Evolutionary conservation across 2,888 invertebrate species (phyloP).

Genomic region (Drosophila mercatorum): DNA sequence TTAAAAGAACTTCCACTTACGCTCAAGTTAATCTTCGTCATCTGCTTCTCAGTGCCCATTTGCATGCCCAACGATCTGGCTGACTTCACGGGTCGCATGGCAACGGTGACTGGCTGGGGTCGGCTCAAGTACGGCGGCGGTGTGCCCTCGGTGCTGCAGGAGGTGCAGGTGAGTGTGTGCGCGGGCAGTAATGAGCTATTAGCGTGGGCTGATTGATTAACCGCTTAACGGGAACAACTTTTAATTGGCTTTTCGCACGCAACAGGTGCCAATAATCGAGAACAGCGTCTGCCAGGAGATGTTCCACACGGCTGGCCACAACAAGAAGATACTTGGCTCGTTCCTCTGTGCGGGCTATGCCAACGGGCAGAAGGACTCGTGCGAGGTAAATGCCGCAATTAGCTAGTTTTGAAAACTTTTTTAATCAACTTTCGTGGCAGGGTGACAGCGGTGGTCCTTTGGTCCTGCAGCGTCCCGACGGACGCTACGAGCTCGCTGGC

Average conservation of each 20-base stretch:
- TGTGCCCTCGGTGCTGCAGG: constrained; percentile 94
- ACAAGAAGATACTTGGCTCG: constrained; percentile 93
- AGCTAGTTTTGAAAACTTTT: constrained; percentile 5
- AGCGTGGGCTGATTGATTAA: constrained; percentile 8
- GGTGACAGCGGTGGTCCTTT: constrained; percentile 97
- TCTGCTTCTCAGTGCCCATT: constrained; percentile 89
- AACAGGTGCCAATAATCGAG: constrained; percentile 93
- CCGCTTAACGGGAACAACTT: constrained; percentile 18
- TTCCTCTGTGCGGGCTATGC: constrained; percentile 97
- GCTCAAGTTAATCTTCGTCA: background rate
- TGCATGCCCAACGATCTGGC: constrained; percentile 93
- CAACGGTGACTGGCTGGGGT: constrained; percentile 97
- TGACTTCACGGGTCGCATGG: constrained; percentile 94
- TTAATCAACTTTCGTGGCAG: constrained; percentile 84
- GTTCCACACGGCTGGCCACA: constrained; percentile 95
- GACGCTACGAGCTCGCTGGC: constrained; percentile 94
- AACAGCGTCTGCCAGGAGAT: constrained; percentile 96
- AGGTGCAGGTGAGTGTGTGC: constrained; percentile 88
- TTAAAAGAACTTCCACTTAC: background rate
- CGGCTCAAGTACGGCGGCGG: constrained; percentile 95
- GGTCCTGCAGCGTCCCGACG: constrained; percentile 92
- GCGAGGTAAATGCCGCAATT: constrained; percentile 88
- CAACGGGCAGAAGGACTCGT: constrained; percentile 95
- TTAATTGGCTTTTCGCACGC: constrained; percentile 33
- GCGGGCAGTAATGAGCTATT: constrained; percentile 12